Percentiles rank a stretch among this genome's conserved stretches.
These are phyloP conservation scores for Lagorchestes hirsutus DNA, from an alignment of 2,797 vertebrate species.

Conservation along the genomic window DNA sequence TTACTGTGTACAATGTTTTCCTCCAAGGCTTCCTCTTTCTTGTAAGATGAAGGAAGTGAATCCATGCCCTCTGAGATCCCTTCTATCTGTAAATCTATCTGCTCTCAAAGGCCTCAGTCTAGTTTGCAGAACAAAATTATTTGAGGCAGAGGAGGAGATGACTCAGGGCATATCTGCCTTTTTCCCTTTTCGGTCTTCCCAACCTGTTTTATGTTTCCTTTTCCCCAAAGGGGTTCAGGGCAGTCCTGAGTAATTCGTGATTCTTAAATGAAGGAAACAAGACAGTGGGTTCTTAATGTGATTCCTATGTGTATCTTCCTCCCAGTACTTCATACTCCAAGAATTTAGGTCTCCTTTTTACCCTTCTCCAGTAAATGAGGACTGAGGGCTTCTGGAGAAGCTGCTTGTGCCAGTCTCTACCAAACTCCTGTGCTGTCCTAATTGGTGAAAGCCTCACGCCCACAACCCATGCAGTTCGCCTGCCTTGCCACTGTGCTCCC, in stretches of 20 bases:
- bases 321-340: not conserved
- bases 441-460: not conserved
- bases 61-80: not conserved
- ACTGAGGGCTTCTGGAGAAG: constrained; percentile 12
- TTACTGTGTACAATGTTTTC: no score
- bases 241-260: not conserved
- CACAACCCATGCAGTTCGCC: not conserved
- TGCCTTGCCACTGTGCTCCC: not conserved
- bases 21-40: not conserved
- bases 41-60: not conserved
- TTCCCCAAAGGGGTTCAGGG: not conserved
- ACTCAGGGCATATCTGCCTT: constrained; percentile 14
- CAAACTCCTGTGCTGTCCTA: not conserved
- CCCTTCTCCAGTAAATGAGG: not conserved
- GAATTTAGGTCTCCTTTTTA: not conserved
- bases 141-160: constrained; percentile 2
- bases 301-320: not conserved
- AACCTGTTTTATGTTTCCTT: not conserved
- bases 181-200: not conserved
- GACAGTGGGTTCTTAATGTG: not conserved
- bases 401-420: not conserved
- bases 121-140: constrained; percentile 4
- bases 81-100: not conserved
- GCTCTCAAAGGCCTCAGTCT: not conserved
- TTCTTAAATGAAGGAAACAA: constrained; percentile 8